Evolutionary conservation across 2,113 vertebrate genomes (phyloP).

Genomic region (Micromys minutus): DNA sequence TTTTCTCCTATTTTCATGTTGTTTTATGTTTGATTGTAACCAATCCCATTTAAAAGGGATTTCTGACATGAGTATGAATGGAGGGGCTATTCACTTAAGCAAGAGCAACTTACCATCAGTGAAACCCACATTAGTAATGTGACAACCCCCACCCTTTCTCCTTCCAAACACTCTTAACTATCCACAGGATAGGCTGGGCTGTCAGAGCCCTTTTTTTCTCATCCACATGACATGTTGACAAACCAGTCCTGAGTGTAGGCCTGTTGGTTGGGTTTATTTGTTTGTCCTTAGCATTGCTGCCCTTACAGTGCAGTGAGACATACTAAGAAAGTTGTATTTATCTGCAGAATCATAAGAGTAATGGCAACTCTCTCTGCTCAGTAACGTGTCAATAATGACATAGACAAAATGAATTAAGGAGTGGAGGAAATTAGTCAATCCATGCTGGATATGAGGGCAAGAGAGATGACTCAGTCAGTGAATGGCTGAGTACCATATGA

Average conservation of each 20-base stretch:
- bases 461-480: background rate
- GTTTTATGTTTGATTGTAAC: background rate
- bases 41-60: background rate
- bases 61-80: no score
- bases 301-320: background rate
- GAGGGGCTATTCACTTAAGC: background rate
- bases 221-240: background rate
- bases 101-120: background rate
- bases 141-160: background rate
- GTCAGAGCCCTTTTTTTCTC: background rate
- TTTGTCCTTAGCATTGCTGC: background rate
- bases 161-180: background rate
- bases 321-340: background rate
- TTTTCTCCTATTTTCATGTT: background rate
- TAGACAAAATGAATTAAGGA: background rate
- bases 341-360: background rate
- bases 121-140: no score
- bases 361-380: background rate
- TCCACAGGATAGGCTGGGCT: no score
- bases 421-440: background rate
- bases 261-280: background rate
- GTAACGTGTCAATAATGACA: accelerated
- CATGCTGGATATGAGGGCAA: background rate
- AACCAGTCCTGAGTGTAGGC: background rate
- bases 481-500: background rate